These are phyloP conservation scores for Tineola bisselliella DNA, from an alignment of 2,888 invertebrate species.

Conservation along the genomic window DNA sequence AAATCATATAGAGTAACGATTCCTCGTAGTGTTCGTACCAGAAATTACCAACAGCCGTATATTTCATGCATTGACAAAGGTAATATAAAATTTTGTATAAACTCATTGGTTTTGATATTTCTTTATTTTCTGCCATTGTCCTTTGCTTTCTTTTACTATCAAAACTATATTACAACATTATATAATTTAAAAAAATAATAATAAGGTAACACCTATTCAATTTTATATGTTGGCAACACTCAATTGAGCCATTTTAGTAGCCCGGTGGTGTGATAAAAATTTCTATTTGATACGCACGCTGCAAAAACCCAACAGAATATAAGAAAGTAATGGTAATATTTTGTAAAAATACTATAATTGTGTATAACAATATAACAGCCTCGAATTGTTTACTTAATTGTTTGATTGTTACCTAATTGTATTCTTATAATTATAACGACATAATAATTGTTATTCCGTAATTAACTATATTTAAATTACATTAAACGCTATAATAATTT, in stretches of 20 bases:
- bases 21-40: conserved; percentile 12
- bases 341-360: background rate
- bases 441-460: background rate
- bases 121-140: background rate
- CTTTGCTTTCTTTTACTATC: background rate
- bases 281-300: too few species aligned
- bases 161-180: too few species aligned
- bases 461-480: background rate
- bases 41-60: conserved; percentile 4
- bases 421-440: background rate
- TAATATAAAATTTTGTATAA: background rate
- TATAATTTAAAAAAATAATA: too few species aligned
- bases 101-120: background rate
- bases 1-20: background rate
- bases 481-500: too few species aligned
- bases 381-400: background rate
- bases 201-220: too few species aligned
- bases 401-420: background rate
- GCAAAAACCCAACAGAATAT: too few species aligned
- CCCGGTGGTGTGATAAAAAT: too few species aligned
- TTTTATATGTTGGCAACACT: too few species aligned
- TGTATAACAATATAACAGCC: background rate
- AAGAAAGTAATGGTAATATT: too few species aligned
- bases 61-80: conserved; percentile 5
- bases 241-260: too few species aligned